Conservation (phyloP, 53 echinoderm and acorn worm genomes). For the Paracentrotus lividus region DNA sequence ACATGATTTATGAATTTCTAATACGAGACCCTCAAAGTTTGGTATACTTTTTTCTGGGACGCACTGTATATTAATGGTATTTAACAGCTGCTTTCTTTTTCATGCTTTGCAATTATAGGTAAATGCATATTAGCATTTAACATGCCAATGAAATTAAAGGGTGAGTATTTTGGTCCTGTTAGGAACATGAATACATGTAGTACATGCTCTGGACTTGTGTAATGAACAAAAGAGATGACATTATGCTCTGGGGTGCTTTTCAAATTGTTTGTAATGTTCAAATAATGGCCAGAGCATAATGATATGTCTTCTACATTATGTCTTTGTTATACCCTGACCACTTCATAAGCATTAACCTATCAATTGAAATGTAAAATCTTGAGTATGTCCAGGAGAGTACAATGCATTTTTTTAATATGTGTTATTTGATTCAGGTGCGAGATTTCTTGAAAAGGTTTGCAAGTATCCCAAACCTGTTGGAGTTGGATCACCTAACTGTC, state of each 20-base stretch:
- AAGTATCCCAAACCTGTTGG: conserved; percentile 93
- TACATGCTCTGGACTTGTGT: too few relatives aligned
- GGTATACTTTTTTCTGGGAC: too few relatives aligned
- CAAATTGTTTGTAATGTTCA: too few relatives aligned
- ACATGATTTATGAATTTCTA: too few relatives aligned
- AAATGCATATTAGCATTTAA: not conserved
- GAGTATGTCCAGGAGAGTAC: not conserved
- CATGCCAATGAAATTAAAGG: not conserved
- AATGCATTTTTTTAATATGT: not conserved
- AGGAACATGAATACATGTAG: not conserved
- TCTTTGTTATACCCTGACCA: too few relatives aligned
- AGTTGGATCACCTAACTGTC: conserved; percentile 95
- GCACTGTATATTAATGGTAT: not conserved
- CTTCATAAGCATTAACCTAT: too few relatives aligned
- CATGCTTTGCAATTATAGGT: not conserved
- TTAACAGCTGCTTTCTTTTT: not conserved
- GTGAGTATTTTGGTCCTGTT: not conserved
- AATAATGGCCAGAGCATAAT: too few relatives aligned
- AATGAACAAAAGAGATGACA: too few relatives aligned
- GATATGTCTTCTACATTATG: too few relatives aligned
- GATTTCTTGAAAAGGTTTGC: conserved; percentile 93
- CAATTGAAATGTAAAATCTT: not conserved
- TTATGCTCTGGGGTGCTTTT: too few relatives aligned
- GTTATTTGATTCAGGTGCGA: conserved; percentile 74
- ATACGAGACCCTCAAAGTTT: too few relatives aligned